Evolutionary conservation across 2,113 vertebrate species (phyloP), one percentile per base, ranked within the genome.

Genomic region (Peromyscus leucopus): DNA sequence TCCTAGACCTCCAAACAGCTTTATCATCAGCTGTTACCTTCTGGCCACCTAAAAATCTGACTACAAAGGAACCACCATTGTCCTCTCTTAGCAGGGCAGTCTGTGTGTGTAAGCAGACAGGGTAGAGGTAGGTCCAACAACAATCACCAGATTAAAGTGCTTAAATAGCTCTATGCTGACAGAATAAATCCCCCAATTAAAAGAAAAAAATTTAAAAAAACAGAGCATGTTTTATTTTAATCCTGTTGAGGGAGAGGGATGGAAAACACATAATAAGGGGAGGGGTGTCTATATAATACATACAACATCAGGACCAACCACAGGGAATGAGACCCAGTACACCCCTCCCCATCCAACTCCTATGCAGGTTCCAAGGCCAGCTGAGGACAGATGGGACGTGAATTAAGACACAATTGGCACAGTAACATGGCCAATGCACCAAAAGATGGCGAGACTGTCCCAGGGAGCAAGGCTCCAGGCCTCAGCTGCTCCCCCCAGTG

Each of bases 331-430:
- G 48, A 91, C 39, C 95, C 94, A 96, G 79, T 93, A 63, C 76
- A 96, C n/a, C 87, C 96, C 83, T 72, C 65, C 93, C 87, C 59
- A 33, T 76, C 80, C 55, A 96, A 84, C 67, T 88, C 92, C 59
- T 95, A 95, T 0, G 46, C 97, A 96, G 98, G 98, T 96, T 97
- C 96, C 92, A 86, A 21, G 3, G 96, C 36, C 93, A 96, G 96
- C 97, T 96, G 97, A 98, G 96, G 91, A 93, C 51, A 97, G 96
- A 97, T 22, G 46, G 96, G 95, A 95, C 69, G 94, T 98, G 98
- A 98, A 98, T 98, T 98, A 98, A 99, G 99, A 99, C 98, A 98
- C 98, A 97, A 95, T 96, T 98, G 99, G 98, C 98, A 97, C 97
- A 82, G 95, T 93, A 96, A 96, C 94, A 98, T 94, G 55, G 97